phyloP scores from a whole-genome alignment of 2,888 invertebrate genomes.

The Dolomedes plantarius region DNA sequence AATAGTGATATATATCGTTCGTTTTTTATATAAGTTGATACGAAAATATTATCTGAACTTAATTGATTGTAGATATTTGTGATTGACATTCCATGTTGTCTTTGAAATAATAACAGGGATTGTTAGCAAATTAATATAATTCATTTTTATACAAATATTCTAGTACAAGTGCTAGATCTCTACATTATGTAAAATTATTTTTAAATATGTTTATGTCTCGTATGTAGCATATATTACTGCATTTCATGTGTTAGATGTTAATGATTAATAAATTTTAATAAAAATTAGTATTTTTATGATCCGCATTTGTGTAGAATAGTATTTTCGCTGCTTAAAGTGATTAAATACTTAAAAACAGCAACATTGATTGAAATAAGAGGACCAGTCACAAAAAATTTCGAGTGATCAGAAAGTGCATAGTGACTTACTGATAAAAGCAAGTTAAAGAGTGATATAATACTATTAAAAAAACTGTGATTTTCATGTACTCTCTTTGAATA shows the following conservation, averaged over 20 bases:
- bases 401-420: background rate
- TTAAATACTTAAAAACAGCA: background rate
- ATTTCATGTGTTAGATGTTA: slow-evolving; percentile 8
- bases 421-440: background rate
- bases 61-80: no score
- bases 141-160: background rate
- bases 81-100: no score
- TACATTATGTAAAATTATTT: slow-evolving; percentile 2
- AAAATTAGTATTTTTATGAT: slow-evolving; percentile 8
- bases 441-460: slow-evolving; percentile 25
- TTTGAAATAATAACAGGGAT: no score
- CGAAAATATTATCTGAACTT: no score
- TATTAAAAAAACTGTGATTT: slow-evolving; percentile 32
- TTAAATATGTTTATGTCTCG: background rate
- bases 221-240: background rate
- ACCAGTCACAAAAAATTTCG: background rate
- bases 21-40: no score
- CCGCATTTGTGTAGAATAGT: slow-evolving; percentile 3
- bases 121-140: no score
- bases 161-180: background rate
- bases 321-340: background rate
- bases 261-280: slow-evolving; percentile 1
- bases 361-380: background rate
- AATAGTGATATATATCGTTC: no score
- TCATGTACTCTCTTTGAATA: background rate